Conservation (phyloP, 2,797 vertebrate genomes). For the Neosalanx taihuensis region DNA sequence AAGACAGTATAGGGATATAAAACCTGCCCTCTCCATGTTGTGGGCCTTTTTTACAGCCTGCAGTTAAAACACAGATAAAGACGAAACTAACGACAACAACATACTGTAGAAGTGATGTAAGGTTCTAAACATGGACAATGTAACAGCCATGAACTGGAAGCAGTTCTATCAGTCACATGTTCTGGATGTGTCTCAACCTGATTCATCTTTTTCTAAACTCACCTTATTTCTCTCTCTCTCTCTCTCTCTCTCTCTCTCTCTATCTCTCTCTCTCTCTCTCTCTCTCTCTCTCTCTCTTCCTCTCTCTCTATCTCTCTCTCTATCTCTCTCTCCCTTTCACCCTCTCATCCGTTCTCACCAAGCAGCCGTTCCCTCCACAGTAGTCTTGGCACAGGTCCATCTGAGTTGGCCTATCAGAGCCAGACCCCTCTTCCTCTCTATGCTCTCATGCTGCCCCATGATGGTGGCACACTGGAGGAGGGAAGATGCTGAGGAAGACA, state of each 20-base stretch:
- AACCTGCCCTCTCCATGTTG: too few relatives aligned
- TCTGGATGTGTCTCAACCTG: too few relatives aligned
- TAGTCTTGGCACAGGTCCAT: neutral
- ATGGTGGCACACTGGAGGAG: neutral
- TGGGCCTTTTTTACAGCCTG: too few relatives aligned
- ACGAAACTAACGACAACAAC: neutral
- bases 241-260: neutral
- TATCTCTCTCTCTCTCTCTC: neutral
- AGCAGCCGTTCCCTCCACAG: slow-evolving; percentile 4
- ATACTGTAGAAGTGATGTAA: neutral
- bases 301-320: neutral
- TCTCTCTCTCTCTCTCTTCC: too few relatives aligned
- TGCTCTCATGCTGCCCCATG: neutral
- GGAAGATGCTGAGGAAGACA: neutral
- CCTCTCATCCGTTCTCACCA: neutral
- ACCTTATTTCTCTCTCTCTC: neutral
- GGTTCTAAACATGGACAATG: neutral
- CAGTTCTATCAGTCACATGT: too few relatives aligned
- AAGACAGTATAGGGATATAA: too few relatives aligned
- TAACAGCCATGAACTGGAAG: too few relatives aligned
- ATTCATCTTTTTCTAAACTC: too few relatives aligned
- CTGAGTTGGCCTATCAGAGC: neutral
- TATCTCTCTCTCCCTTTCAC: neutral
- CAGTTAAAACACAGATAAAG: too few relatives aligned
- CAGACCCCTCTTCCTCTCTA: neutral